Conservation (phyloP, 2,797 vertebrate species). For the Ctenochaetus hawaiiensis region DNA sequence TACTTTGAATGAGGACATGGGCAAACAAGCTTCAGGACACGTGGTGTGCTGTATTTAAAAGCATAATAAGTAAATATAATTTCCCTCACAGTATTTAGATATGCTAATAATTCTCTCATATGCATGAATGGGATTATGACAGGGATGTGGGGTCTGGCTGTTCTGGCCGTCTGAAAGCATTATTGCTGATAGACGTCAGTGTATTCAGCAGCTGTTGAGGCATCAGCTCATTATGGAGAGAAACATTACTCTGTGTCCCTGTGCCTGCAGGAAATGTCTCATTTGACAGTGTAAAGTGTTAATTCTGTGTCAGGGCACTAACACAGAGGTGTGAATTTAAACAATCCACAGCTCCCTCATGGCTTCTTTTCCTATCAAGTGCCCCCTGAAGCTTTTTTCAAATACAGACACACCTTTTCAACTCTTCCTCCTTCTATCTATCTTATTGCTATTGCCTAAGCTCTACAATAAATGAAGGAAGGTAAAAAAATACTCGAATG, state of each 20-base stretch:
- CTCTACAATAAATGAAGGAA: neutral
- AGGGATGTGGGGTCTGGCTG: slow-evolving; percentile 39
- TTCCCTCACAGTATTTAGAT: slow-evolving; percentile 45
- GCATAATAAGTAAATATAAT: slow-evolving; percentile 14
- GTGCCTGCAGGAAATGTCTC: slow-evolving; percentile 58
- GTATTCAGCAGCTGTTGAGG: slow-evolving; percentile 60
- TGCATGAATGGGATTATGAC: slow-evolving; percentile 49
- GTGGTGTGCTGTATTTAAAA: slow-evolving; percentile 28
- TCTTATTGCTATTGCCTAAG: neutral
- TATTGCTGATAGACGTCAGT: slow-evolving; percentile 56
- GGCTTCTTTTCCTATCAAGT: slow-evolving; percentile 43
- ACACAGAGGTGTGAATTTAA: slow-evolving; percentile 64
- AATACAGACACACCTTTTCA: slow-evolving; percentile 1
- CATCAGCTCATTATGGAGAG: slow-evolving; percentile 52
- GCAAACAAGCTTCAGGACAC: neutral
- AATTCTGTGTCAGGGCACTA: slow-evolving; percentile 60
- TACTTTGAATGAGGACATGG: neutral
- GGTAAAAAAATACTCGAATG: neutral
- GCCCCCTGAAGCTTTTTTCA: slow-evolving; percentile 6
- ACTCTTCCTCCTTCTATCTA: neutral
- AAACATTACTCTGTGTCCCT: slow-evolving; percentile 24
- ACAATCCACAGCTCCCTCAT: slow-evolving; percentile 49
- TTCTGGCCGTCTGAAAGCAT: slow-evolving; percentile 62
- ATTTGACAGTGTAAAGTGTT: slow-evolving; percentile 59
- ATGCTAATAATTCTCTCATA: slow-evolving; percentile 36